phyloP scores from a whole-genome alignment of 2,797 vertebrate species.

The Carapus acus region DNA sequence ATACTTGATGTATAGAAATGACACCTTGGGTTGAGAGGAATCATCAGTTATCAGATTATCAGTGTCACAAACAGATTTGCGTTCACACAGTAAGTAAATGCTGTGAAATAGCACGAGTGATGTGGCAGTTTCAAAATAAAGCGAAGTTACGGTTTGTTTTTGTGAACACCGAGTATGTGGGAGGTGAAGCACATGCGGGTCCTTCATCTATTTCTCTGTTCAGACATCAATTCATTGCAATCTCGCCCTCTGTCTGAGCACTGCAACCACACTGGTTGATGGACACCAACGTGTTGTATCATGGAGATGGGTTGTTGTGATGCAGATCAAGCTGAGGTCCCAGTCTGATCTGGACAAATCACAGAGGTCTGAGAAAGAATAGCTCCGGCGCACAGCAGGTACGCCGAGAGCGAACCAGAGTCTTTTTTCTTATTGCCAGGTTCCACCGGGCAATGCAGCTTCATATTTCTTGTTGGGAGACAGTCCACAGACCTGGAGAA shows the following conservation, averaged over 20 bases:
- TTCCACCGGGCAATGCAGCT: conserved; percentile 19
- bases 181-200: conserved; percentile 28
- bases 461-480: conserved; percentile 40
- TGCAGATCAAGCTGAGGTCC: conserved; percentile 35
- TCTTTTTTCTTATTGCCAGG: conserved; percentile 10
- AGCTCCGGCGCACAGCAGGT: conserved; percentile 12
- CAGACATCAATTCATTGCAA: conserved; percentile 23
- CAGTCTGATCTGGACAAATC: conserved; percentile 28
- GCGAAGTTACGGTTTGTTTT: conserved; percentile 22
- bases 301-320: conserved; percentile 28
- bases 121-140: conserved; percentile 20
- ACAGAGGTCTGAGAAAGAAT: conserved; percentile 5
- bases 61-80: not conserved
- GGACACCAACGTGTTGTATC: conserved; percentile 33
- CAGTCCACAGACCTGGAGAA: conserved; percentile 45
- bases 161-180: conserved; percentile 20
- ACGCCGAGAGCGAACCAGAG: conserved; percentile 12
- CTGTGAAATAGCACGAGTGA: conserved; percentile 8
- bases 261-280: conserved; percentile 25
- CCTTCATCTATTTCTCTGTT: conserved; percentile 18
- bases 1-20: too few species aligned
- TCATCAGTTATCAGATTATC: conserved; percentile 5
- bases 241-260: conserved; percentile 18
- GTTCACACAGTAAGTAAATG: not conserved
- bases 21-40: too few species aligned